Base-by-base conservation (phyloP, 2,888 invertebrate genomes). In the Lycaena phlaeas region DNA sequence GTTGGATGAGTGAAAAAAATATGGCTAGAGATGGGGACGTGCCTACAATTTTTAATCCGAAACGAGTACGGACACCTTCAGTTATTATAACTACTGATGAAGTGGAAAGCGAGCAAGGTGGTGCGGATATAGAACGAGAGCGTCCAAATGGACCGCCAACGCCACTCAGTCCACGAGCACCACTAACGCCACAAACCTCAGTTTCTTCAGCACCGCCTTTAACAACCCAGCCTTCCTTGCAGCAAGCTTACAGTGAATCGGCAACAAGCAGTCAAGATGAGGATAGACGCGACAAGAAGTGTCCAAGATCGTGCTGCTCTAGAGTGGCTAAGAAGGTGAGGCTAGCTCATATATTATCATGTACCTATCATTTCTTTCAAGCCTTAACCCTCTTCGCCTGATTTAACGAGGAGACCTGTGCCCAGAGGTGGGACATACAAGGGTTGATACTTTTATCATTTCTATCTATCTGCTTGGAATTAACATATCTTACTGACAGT, bases 21-120 rank as follows among this genome's bases (percentile, higher is more conserved):
- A 90, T 90, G 90, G 89, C 88, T 52, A 85, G 89, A 53, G 90
- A 90, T 86, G 90, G 89, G 57, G 92, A 92, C 70, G 88, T 93
- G 76, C 90, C 92, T 52, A 92, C 92, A 52, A 93, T 93, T 63
- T 93, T 93, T 75, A 92, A 93, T 75, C 93, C 92, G 30, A 89
- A 89, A 64, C 85, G 89, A 52, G 89, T 88, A 42, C 86, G 90
- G 47, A 86, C 90, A 44, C 90, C 90, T 50, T 89, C 90, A 41
- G 90, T 90, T 50, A 89, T 90, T 58, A 88, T 91, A 51, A 90
- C 90, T 34, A 89, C 88, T 53, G 86, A 87, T 52, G 89, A 90
- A 53, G 85, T 86, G 36, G 82, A 78, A 44, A 69, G 52, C 44
- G 86, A 73, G 45, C 64, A 68, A 15, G 64, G 63, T 25, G 14